Conservation (phyloP, 2,888 invertebrate species). For the Caenorhabditis panamensis region DNA sequence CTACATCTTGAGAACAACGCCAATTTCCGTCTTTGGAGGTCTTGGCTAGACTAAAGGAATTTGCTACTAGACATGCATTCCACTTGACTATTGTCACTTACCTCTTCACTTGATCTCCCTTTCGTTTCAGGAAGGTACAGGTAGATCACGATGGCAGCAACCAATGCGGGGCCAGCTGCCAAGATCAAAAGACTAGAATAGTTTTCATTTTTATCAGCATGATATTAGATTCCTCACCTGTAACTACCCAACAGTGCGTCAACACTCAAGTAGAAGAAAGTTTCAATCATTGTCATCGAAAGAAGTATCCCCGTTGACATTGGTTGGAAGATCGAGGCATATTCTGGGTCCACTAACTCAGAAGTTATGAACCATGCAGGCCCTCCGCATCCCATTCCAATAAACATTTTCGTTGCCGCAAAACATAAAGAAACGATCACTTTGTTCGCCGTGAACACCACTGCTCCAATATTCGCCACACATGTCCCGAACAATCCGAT, state of each 20-base stretch:
- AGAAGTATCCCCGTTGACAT: conserved; percentile 76
- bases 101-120: conserved; percentile 69
- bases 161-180: conserved; percentile 74
- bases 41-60: conserved; percentile 14
- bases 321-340: conserved; percentile 73
- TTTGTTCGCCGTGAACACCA: conserved; percentile 66
- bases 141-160: conserved; percentile 73
- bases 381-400: conserved; percentile 79
- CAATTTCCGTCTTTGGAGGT: conserved; percentile 5
- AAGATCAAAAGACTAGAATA: conserved; percentile 73
- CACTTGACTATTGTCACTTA: conserved; percentile 48
- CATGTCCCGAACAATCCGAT: conserved; percentile 76
- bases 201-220: no score
- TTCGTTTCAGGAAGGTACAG: conserved; percentile 79
- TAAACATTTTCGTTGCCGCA: conserved; percentile 69
- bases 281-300: conserved; percentile 72
- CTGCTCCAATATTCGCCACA: conserved; percentile 72
- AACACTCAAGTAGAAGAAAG: conserved; percentile 75
- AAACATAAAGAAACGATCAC: conserved; percentile 64
- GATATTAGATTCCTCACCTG: conserved; percentile 56
- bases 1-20: not conserved
- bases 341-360: conserved; percentile 73
- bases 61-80: conserved; percentile 18
- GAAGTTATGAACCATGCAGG: conserved; percentile 81
- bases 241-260: conserved; percentile 68